Percentiles rank a stretch among this genome's conserved stretches.
Conservation (phyloP, 2,113 vertebrate species). For the Sphyrna mokarran region DNA sequence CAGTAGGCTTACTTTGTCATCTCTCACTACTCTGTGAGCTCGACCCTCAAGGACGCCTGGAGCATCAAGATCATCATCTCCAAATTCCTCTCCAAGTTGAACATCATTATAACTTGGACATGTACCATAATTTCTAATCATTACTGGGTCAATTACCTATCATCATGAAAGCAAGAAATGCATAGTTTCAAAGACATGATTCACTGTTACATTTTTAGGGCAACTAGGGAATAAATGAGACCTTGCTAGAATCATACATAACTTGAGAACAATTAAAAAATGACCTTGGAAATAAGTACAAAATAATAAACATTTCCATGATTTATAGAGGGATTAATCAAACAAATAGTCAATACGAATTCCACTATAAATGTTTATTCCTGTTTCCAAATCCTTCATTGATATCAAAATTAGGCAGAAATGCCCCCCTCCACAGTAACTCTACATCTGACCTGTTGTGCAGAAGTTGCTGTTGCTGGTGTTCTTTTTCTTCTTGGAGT, state of each 20-base stretch:
- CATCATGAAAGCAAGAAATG: background rate
- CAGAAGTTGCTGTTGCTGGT: slow-evolving; percentile 47
- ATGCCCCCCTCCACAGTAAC: background rate
- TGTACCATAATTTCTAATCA: background rate
- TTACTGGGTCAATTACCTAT: background rate
- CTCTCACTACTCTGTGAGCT: background rate
- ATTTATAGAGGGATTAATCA: background rate
- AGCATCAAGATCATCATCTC: background rate
- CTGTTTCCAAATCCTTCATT: background rate
- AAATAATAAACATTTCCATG: background rate
- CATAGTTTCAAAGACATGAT: background rate
- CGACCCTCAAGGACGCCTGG: background rate
- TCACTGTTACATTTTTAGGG: background rate
- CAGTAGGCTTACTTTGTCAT: background rate
- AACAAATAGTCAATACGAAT: background rate
- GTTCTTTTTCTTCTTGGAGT: slow-evolving; percentile 47
- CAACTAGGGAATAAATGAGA: background rate
- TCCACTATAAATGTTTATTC: background rate
- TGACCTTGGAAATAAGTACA: background rate
- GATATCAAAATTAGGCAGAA: background rate
- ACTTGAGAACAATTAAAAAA: background rate
- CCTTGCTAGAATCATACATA: background rate
- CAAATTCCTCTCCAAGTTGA: background rate
- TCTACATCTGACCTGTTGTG: slow-evolving; percentile 48
- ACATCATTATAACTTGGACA: background rate